Base-by-base conservation (phyloP, 2,113 vertebrate genomes). In the Phyllostomus discolor region DNA sequence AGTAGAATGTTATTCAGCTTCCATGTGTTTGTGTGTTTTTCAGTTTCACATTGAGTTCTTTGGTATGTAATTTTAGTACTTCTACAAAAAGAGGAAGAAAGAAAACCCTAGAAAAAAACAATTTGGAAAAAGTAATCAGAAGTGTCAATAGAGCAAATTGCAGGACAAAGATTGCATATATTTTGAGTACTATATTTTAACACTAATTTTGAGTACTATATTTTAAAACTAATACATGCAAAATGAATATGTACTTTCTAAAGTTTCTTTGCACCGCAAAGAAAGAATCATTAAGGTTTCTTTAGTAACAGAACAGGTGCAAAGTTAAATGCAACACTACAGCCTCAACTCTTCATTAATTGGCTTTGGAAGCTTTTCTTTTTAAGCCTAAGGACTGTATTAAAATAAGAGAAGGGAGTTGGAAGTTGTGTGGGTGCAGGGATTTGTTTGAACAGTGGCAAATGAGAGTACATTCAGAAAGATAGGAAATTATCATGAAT, bases 11-110 rank as follows among this genome's bases (percentile, higher is more conserved):
- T 64, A 82, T 46, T 64, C 59, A 64, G 80, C 38, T 41, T 83
- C 80, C 80, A 64, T 64, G 57, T 33, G 28, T 83, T 82, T 83
- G 80, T 83, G 41, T 83, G 80, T 46, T 83, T 81, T 83, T 83
- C 80, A 83, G 80, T 64, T 83, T 83, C 57, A 95, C 94, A 94
- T 11, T 69, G 35, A 94, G 54, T 64, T 92, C 85, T 94, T 95
- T 88, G 54, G 41, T 48, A 89, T n/a, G 46, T 9, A 95, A 84
- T 33, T 67, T 93, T 90, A 84, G 35, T 72, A 89, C 31, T 79
- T 91, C 38, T 84, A 87, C 22, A 84, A 22, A 96, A 95, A 93
- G 50, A 95, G 2, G 83, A 86, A 94, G 67, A 92, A 90, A 78
- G 52, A 59, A 94, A 96, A 84, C 4, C 31, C n/a, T 76, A 79